Percentiles rank a stretch among this genome's conserved stretches.
Conservation (phyloP, 2,888 invertebrate species). For the Exocentrus adspersus region DNA sequence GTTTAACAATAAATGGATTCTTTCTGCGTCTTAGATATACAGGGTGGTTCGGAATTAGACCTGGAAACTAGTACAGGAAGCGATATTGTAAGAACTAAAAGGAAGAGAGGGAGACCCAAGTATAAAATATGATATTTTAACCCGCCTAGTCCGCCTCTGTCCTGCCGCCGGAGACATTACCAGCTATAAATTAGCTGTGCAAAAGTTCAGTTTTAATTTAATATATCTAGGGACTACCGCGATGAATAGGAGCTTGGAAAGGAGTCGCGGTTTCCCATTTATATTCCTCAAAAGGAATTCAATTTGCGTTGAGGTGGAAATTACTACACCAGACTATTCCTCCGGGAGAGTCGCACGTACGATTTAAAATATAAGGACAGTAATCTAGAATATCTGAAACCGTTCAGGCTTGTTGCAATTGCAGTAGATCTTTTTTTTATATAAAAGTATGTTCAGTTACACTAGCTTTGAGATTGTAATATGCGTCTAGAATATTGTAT, state of each 20-base stretch:
- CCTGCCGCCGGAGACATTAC: not conserved
- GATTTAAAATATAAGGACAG: not conserved
- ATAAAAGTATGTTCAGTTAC: too few species aligned
- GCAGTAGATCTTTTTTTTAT: too few species aligned
- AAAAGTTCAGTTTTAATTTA: constrained; percentile 6
- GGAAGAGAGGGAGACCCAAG: too few species aligned
- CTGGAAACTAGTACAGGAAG: too few species aligned
- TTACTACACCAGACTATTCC: not conserved
- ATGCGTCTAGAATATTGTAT: too few species aligned
- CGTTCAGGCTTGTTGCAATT: too few species aligned
- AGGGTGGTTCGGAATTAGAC: too few species aligned
- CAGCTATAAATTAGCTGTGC: constrained; percentile 4
- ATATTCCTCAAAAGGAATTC: constrained; percentile 5
- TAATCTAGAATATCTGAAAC: not conserved
- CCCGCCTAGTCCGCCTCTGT: not conserved
- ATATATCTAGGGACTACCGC: not conserved
- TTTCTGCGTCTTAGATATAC: too few species aligned
- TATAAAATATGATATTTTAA: too few species aligned
- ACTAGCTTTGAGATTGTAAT: too few species aligned
- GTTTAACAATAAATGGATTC: not conserved
- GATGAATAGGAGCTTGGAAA: not conserved
- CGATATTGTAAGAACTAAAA: too few species aligned
- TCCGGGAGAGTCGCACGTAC: not conserved
- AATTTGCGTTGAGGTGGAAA: constrained; percentile 6
- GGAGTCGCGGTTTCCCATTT: not conserved